Evolutionary conservation across 2,797 vertebrate genomes (phyloP).

Genomic region (Acrossocheilus fasciatus): DNA sequence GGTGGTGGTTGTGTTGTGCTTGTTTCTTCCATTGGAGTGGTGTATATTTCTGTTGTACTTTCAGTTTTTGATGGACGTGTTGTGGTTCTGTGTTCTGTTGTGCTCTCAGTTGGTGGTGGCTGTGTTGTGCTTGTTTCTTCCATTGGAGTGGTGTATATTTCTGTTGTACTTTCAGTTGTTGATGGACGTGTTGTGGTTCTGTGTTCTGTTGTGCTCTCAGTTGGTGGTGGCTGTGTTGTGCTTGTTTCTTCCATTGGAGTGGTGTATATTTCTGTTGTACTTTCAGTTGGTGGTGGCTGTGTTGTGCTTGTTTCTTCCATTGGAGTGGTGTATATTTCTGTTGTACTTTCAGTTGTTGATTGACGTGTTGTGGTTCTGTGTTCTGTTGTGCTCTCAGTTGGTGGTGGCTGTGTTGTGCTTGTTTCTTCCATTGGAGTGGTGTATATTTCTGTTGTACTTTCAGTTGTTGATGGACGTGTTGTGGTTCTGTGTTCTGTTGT

Average conservation of each 20-base stretch:
- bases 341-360: neutral
- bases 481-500: too few relatives aligned
- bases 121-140: constrained; percentile 6
- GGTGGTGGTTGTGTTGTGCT: neutral
- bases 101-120: neutral
- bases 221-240: constrained; percentile 1
- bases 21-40: neutral
- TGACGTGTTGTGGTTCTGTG: neutral
- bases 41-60: too few relatives aligned
- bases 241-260: neutral
- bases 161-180: neutral
- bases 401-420: neutral
- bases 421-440: too few relatives aligned
- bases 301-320: neutral
- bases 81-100: neutral
- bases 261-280: neutral
- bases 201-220: neutral
- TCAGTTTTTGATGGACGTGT: neutral
- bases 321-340: too few relatives aligned
- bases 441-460: too few relatives aligned
- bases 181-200: neutral
- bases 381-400: neutral
- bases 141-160: neutral
- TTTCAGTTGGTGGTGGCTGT: neutral
- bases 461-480: too few relatives aligned